Evolutionary conservation across 1,140 invertebrate species (phyloP), one percentile per base, ranked within the genome.

Genomic region (Pseudomyrmex gracilis): DNA sequence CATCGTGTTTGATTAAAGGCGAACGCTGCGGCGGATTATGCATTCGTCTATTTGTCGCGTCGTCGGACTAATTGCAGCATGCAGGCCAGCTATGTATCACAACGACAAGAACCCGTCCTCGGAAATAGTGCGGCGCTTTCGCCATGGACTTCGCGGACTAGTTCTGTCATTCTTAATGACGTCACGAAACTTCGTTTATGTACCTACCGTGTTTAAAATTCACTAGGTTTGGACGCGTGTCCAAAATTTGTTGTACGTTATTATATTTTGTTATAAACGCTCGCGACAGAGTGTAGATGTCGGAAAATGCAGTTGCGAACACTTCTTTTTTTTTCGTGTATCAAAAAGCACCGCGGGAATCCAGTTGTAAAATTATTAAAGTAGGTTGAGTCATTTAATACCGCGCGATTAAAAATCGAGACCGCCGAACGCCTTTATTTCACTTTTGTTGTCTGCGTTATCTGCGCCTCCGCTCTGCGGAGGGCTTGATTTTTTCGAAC

Each of bases 41-140:
- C 67, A 85, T 84, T 84, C 71, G 73, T 87, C 89, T 90, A 91
- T 90, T 92, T 92, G 91, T 92, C 91, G 85, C 85, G 70, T 70
- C 76, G 61, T 66, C n/a, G 61, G 80, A 92, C 87, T 93, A 92
- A 92, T 92, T 92, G 89, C 89, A 85, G 87, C 89, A 57, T 85
- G 88, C 82, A 71, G 83, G 43, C 74, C 85, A 61, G 89, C 80
- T 85, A 91, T 92, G 87, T 85, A 92, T 93, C 90, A 92, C 87
- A 60, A 58, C 82, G 86, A 63, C 83, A 85, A 88, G 78, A 88
- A 67, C 67, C 83, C 7, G 85, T 73, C 63, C 22, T 5, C 7
- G 58, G 84, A 80, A 87, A 64, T 78, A 71, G 66, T 51, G 64
- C 12, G 51, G 12, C 47, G 58, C 53, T 60, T 10, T 20, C 43